Evolutionary conservation across 2,888 invertebrate species (phyloP).

Genomic region (Mongoloraphidia duomilia): DNA sequence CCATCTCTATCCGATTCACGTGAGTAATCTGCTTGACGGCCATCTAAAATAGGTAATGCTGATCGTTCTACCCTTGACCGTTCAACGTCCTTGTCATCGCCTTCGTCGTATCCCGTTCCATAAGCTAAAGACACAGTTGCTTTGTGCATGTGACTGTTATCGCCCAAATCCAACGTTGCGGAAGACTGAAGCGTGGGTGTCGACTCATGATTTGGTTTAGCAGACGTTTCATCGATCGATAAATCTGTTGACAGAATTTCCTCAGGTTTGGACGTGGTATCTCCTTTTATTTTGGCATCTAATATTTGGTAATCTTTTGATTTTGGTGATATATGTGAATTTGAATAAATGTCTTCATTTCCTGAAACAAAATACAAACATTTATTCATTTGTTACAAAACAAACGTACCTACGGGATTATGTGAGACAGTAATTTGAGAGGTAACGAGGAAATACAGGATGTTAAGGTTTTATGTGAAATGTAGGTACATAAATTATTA

Average conservation of each 20-base stretch:
- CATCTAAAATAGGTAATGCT: slow-evolving; percentile 39
- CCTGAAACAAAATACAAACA: slow-evolving; percentile 29
- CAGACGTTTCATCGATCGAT: no score
- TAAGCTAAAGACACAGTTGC: background rate
- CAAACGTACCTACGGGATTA: background rate
- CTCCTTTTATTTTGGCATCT: no score
- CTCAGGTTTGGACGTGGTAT: no score
- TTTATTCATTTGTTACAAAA: background rate
- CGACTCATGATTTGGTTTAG: no score
- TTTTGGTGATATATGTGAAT: slow-evolving; percentile 57
- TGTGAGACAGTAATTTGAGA: background rate
- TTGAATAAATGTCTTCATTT: slow-evolving; percentile 38
- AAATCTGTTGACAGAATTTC: no score
- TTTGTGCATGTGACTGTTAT: no score
- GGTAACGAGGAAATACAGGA: background rate
- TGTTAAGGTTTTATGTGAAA: no score
- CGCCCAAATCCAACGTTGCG: no score
- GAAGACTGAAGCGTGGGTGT: no score
- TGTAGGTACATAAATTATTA: no score
- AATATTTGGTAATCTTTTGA: slow-evolving; percentile 28
- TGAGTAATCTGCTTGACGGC: slow-evolving; percentile 31
- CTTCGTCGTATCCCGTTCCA: background rate
- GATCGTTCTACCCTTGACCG: slow-evolving; percentile 36
- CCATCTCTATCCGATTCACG: slow-evolving; percentile 40
- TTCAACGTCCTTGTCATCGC: slow-evolving; percentile 15